A percentile compares a stretch with the other conserved stretches of the same genome.
Conservation (phyloP, 2,797 vertebrate genomes). For the Bradypus variegatus region DNA sequence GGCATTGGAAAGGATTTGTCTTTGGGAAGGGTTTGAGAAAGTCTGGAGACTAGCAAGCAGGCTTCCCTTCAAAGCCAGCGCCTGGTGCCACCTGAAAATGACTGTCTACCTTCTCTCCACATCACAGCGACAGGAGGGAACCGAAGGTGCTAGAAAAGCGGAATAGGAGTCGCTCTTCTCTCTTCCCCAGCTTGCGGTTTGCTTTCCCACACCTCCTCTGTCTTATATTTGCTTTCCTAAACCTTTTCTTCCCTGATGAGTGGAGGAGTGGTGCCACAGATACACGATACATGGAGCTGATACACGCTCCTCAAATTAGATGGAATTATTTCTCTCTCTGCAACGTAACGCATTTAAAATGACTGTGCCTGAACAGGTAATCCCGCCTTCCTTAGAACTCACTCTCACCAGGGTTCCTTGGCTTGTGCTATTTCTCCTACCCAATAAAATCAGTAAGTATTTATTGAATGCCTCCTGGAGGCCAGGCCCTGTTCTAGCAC, state of each 20-base stretch:
- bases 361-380: background rate
- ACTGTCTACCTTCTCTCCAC: background rate
- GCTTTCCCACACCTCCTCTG: background rate
- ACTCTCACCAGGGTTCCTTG: background rate
- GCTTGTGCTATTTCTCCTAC: background rate
- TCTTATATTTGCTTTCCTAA: background rate
- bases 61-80: background rate
- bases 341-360: background rate
- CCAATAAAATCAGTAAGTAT: background rate
- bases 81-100: background rate
- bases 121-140: background rate
- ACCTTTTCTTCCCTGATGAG: background rate
- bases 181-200: background rate
- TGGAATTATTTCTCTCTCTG: background rate
- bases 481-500: background rate
- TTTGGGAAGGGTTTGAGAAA: constrained; percentile 37
- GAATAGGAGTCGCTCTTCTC: background rate
- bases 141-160: background rate
- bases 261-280: background rate
- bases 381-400: background rate
- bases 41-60: constrained; percentile 2
- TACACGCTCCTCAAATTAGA: background rate
- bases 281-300: background rate
- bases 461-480: background rate
- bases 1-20: constrained; percentile 32